A percentile compares a stretch with the other conserved stretches of the same genome.
Conservation (phyloP, 2,888 invertebrate species). For the Oligia strigilis region DNA sequence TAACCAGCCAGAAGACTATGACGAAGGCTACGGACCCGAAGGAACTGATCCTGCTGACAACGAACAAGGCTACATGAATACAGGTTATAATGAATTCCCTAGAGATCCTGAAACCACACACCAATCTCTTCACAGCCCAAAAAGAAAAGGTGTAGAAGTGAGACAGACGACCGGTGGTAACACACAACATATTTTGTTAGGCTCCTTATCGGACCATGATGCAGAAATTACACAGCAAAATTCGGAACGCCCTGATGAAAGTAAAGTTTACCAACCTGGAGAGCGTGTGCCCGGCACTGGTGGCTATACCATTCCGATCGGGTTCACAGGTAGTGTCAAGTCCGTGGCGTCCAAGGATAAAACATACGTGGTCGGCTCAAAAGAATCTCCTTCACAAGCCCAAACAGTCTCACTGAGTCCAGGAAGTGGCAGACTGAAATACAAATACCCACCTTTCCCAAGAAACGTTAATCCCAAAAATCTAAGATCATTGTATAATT, state of each 20-base stretch:
- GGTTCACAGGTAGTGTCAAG: constrained; percentile 92
- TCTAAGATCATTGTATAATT: constrained; percentile 80
- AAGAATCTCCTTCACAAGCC: constrained; percentile 92
- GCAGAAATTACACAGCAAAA: constrained; percentile 91
- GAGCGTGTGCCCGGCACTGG: constrained; percentile 92
- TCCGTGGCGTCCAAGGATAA: constrained; percentile 91
- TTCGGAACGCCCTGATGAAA: constrained; percentile 88
- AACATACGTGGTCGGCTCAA: constrained; percentile 90
- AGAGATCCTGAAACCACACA: constrained; percentile 81
- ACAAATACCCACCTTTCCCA: constrained; percentile 77
- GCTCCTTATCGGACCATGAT: constrained; percentile 90
- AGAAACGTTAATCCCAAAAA: constrained; percentile 81
- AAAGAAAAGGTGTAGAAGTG: constrained; percentile 82
- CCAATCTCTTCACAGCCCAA: constrained; percentile 79
- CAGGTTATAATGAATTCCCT: constrained; percentile 91
- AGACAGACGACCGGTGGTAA: constrained; percentile 89
- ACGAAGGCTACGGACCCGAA: constrained; percentile 82
- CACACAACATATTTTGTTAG: constrained; percentile 92
- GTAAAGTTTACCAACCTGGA: constrained; percentile 92
- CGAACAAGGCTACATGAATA: constrained; percentile 89
- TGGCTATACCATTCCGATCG: constrained; percentile 92
- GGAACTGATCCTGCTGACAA: constrained; percentile 84
- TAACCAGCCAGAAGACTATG: constrained; percentile 82
- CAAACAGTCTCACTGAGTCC: constrained; percentile 91
- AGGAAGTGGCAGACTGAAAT: constrained; percentile 86